A percentile compares a stretch with the other conserved stretches of the same genome.
Evolutionary conservation across 2,797 vertebrate species (phyloP).

Genomic region (Trachurus trachurus): DNA sequence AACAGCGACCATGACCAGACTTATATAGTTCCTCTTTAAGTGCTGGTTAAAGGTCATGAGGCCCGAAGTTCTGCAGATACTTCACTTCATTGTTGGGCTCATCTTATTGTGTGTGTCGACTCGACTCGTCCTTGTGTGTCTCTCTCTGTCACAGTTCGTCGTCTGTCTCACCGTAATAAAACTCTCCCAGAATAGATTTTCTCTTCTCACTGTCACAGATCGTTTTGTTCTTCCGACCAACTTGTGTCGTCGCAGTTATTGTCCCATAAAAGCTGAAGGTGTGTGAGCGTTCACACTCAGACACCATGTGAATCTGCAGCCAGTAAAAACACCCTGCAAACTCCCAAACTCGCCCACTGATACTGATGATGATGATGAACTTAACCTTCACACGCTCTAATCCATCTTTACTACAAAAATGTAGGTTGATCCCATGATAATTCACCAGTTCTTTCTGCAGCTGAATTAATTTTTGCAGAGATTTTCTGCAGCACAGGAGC

Average conservation of each 20-base stretch:
- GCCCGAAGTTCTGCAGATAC: not conserved
- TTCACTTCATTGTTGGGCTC: not conserved
- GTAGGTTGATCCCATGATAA: not conserved
- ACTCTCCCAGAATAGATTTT: slow-evolving; percentile 41
- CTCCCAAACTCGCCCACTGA: too few relatives aligned
- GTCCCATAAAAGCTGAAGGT: slow-evolving; percentile 32
- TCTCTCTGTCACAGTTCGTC: slow-evolving; percentile 23
- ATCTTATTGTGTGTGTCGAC: slow-evolving; percentile 19
- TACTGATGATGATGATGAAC: too few relatives aligned
- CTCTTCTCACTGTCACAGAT: not conserved
- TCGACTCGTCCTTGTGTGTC: not conserved
- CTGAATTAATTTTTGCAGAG: not conserved
- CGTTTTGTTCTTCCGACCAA: not conserved
- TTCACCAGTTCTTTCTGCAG: not conserved
- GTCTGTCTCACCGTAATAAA: slow-evolving; percentile 30
- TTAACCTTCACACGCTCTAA: too few relatives aligned
- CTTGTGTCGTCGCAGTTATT: slow-evolving; percentile 31
- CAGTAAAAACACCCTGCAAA: slow-evolving; percentile 6
- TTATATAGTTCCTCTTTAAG: too few relatives aligned
- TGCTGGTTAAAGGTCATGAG: not conserved
- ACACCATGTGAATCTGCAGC: slow-evolving; percentile 9
- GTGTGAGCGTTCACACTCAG: slow-evolving; percentile 38
- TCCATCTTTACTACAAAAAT: too few relatives aligned
- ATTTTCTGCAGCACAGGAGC: not conserved
- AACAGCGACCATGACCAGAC: too few relatives aligned